Conservation (phyloP, 2,888 invertebrate species). For the Epinotia demarniana region DNA sequence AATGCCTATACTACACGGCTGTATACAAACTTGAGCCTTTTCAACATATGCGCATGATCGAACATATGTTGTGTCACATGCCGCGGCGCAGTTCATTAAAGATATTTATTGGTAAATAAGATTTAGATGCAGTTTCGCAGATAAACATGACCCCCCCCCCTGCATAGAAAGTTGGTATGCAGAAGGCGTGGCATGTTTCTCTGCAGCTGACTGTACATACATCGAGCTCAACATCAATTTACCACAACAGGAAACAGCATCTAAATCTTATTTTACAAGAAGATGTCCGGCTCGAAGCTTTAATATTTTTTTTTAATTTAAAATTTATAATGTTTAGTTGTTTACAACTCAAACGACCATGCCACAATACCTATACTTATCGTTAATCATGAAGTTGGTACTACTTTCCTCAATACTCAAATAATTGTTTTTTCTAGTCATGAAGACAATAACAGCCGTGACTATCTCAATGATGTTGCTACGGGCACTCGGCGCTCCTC, state of each 20-base stretch:
- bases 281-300: no score
- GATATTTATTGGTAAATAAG: not conserved
- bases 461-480: slow-evolving; percentile 53
- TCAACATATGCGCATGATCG: slow-evolving; percentile 37
- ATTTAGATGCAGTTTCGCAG: slow-evolving; percentile 8
- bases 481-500: slow-evolving; percentile 58
- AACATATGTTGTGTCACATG: slow-evolving; percentile 26
- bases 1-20: not conserved
- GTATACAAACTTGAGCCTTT: not conserved
- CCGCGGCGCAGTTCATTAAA: slow-evolving; percentile 7
- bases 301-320: no score
- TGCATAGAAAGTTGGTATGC: no score
- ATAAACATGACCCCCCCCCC: no score
- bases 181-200: no score
- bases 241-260: no score
- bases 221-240: no score
- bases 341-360: not conserved
- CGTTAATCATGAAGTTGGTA: no score
- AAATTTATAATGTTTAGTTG: no score
- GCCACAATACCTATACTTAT: not conserved
- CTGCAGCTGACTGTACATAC: no score
- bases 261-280: no score
- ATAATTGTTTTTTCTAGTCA: slow-evolving; percentile 54
- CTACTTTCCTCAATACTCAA: not conserved
- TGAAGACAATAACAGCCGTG: slow-evolving; percentile 54